Evolutionary conservation across 2,888 invertebrate genomes (phyloP).

Genomic region (Phlogophora meticulosa): DNA sequence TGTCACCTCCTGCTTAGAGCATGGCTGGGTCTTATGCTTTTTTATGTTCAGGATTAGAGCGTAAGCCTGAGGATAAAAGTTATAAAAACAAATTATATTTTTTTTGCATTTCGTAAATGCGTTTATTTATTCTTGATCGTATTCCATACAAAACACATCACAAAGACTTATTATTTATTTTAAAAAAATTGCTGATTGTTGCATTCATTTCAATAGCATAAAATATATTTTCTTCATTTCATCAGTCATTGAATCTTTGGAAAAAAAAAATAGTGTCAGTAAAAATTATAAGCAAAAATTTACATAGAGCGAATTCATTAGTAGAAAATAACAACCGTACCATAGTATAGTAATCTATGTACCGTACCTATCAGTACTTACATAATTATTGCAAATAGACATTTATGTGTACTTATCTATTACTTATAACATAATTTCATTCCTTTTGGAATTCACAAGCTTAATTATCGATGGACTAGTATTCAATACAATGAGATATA

Average conservation of each 20-base stretch:
- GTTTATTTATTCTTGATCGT: slow-evolving; percentile 57
- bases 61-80: no score
- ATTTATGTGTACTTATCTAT: slow-evolving; percentile 63
- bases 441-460: slow-evolving; percentile 66
- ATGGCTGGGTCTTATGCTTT: no score
- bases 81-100: slow-evolving; percentile 28
- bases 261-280: slow-evolving; percentile 49
- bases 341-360: no score
- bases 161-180: slow-evolving; percentile 60
- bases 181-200: slow-evolving; percentile 36
- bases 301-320: slow-evolving; percentile 40
- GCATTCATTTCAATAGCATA: slow-evolving; percentile 26
- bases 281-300: slow-evolving; percentile 48
- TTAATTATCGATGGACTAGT: slow-evolving; percentile 84
- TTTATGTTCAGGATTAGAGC: no score
- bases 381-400: slow-evolving; percentile 43
- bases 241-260: slow-evolving; percentile 66
- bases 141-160: slow-evolving; percentile 68
- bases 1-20: no score
- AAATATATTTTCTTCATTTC: slow-evolving; percentile 23
- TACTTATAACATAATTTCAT: slow-evolving; percentile 65
- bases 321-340: slow-evolving; percentile 47
- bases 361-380: slow-evolving; percentile 37
- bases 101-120: slow-evolving; percentile 65
- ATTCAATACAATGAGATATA: slow-evolving; percentile 79